Evolutionary conservation across 2,113 vertebrate species (phyloP).

Genomic region (Nyctereutes procyonoides): DNA sequence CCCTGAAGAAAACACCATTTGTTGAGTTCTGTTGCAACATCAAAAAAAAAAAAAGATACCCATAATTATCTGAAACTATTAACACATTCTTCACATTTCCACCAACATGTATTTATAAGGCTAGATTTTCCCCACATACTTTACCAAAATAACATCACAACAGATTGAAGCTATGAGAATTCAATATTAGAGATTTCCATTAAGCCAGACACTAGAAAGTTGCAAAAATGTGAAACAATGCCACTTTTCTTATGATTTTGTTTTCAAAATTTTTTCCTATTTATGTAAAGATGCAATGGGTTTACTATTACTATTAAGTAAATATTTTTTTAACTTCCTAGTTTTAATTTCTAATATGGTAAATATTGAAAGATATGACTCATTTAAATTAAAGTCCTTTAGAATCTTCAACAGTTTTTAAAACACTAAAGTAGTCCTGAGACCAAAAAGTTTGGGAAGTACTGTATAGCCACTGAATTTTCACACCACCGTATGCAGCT

Average conservation of each 20-base stretch:
- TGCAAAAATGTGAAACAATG: conserved; percentile 6
- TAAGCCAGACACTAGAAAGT: neutral
- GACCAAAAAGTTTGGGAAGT: neutral
- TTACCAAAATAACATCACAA: neutral
- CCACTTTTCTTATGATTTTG: neutral
- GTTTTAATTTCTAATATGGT: conserved; percentile 13
- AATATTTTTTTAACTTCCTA: neutral
- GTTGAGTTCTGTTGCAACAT: neutral
- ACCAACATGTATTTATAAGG: neutral
- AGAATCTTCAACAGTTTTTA: neutral
- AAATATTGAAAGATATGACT: neutral
- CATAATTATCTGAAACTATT: neutral
- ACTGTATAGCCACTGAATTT: neutral
- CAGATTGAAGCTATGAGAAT: neutral
- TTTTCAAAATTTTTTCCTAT: neutral
- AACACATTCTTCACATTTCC: neutral
- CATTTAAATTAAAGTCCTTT: conserved; percentile 1
- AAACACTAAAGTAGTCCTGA: neutral
- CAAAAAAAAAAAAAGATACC: neutral
- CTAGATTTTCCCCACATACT: neutral
- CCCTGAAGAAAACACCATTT: neutral
- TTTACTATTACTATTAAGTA: neutral
- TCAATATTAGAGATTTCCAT: neutral
- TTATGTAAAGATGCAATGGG: neutral
- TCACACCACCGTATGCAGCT: neutral